Conservation (phyloP, 2,797 vertebrate genomes). For the Semaprochilodus insignis region DNA sequence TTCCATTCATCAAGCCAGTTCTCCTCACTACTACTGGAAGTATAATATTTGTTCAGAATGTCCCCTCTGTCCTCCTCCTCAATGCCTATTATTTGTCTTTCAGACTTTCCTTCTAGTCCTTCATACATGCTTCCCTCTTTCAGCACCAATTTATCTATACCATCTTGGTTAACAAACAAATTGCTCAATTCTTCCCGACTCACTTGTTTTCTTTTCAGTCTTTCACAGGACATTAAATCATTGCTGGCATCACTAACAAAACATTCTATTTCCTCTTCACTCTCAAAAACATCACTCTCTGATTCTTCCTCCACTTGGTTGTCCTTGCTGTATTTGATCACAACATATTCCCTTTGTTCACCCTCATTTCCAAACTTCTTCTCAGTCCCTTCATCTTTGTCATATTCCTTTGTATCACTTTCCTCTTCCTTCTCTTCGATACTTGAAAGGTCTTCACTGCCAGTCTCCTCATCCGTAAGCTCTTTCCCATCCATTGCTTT, state of each 20-base stretch:
- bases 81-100: not conserved
- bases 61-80: not conserved
- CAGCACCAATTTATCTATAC: not conserved
- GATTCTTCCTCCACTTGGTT: not conserved
- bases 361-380: not conserved
- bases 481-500: not conserved
- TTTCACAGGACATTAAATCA: not conserved
- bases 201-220: not conserved
- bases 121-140: not conserved
- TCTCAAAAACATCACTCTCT: not conserved
- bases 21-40: not conserved
- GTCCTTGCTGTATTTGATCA: not conserved
- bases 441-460: not conserved
- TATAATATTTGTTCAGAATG: constrained; percentile 7
- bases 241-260: not conserved
- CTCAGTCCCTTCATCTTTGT: not conserved
- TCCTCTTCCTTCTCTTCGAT: not conserved
- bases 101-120: not conserved
- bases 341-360: not conserved
- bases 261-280: constrained; percentile 38
- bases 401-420: not conserved
- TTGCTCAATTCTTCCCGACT: not conserved
- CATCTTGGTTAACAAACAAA: not conserved
- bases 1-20: not conserved
- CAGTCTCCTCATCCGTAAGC: not conserved